Percentiles rank a stretch among this genome's conserved stretches.
Evolutionary conservation across 2,797 vertebrate species (phyloP).

Genomic region (Synanceia verrucosa): DNA sequence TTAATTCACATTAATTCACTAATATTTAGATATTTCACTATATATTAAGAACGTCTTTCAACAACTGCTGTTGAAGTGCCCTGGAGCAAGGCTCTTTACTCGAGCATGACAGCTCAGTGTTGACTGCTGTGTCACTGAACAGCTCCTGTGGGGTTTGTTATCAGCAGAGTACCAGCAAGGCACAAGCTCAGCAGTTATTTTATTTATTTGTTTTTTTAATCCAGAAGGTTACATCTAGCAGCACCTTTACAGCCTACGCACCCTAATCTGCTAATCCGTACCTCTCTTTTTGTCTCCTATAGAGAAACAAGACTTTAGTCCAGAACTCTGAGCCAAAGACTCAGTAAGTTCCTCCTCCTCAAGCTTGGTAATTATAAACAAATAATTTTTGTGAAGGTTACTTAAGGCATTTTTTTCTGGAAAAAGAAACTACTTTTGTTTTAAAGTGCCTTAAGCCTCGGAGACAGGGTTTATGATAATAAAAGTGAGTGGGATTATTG

Average conservation of each 20-base stretch:
- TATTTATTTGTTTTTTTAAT: background rate
- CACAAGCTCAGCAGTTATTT: slow-evolving; percentile 5
- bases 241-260: background rate
- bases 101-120: background rate
- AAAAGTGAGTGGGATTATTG: slow-evolving; percentile 43
- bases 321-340: background rate
- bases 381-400: background rate
- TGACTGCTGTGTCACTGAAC: background rate
- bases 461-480: slow-evolving; percentile 20
- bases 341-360: background rate
- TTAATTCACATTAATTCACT: too few species aligned
- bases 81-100: background rate
- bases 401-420: too few species aligned
- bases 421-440: background rate
- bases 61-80: background rate
- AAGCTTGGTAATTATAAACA: background rate
- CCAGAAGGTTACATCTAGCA: background rate
- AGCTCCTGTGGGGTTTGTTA: background rate
- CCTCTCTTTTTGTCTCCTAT: background rate
- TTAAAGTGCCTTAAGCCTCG: slow-evolving; percentile 8
- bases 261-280: background rate
- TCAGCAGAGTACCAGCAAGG: background rate
- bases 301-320: background rate
- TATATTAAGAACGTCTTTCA: background rate
- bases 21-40: too few species aligned